phyloP scores from a whole-genome alignment of 2,888 invertebrate species.

The Leucoptera coffeella region DNA sequence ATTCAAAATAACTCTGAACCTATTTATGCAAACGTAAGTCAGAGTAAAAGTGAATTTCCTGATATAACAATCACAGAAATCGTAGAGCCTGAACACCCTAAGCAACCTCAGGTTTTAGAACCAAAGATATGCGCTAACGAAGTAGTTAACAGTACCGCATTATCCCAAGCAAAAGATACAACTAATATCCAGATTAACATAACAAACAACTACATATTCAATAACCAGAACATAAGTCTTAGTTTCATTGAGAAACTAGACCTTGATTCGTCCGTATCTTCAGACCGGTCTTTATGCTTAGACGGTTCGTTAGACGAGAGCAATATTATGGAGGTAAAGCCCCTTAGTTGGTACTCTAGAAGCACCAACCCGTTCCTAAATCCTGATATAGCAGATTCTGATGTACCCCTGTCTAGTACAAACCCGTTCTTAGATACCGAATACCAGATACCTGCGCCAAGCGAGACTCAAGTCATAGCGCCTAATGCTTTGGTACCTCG shows the following conservation, averaged over 20 bases:
- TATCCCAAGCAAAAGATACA: no score
- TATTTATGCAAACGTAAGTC: conserved; percentile 20
- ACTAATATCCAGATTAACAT: no score
- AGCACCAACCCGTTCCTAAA: conserved; percentile 44
- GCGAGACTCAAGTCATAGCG: conserved; percentile 7
- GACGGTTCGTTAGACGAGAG: conserved; percentile 48
- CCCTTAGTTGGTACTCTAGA: conserved; percentile 40
- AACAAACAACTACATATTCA: conserved; percentile 27
- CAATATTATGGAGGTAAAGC: conserved; percentile 49
- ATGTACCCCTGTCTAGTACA: conserved; percentile 10
- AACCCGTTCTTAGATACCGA: conserved; percentile 35
- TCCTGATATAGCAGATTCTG: conserved; percentile 16
- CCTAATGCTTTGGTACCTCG: conserved; percentile 20
- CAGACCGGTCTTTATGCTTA: conserved; percentile 31
- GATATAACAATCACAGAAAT: neutral
- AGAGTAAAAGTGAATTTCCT: neutral
- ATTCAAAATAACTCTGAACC: conserved; percentile 13
- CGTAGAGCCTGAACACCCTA: no score
- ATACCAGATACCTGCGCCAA: conserved; percentile 19
- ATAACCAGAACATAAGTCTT: conserved; percentile 27
- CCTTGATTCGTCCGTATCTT: conserved; percentile 27
- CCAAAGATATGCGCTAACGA: no score
- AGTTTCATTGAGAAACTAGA: conserved; percentile 43
- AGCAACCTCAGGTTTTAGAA: no score
- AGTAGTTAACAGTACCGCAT: no score